Conservation (phyloP, 2,888 invertebrate genomes). For the Anoplius nigerrimus region DNA sequence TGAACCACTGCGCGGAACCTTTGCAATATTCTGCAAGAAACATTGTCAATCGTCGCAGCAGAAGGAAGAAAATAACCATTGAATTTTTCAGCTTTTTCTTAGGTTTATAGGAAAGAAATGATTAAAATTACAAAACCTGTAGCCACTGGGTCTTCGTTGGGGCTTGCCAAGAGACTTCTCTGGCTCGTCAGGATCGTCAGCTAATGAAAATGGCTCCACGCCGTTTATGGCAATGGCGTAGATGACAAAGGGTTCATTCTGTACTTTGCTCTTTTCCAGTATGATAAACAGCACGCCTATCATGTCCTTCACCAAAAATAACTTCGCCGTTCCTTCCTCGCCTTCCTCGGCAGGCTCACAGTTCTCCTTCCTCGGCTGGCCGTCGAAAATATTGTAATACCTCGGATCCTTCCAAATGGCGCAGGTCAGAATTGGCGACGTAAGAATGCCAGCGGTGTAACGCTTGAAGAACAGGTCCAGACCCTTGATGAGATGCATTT, state of each 20-base stretch:
- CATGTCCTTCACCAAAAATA: constrained; percentile 63
- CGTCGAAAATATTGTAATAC: constrained; percentile 67
- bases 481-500: constrained; percentile 65
- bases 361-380: constrained; percentile 60
- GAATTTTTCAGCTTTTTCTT: too few relatives aligned
- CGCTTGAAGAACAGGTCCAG: constrained; percentile 64
- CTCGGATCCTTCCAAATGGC: constrained; percentile 65
- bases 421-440: constrained; percentile 62
- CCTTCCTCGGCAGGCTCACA: constrained; percentile 50
- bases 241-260: constrained; percentile 66
- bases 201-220: constrained; percentile 40
- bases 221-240: constrained; percentile 53
- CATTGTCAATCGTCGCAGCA: too few relatives aligned
- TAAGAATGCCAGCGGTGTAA: constrained; percentile 61
- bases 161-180: constrained; percentile 46
- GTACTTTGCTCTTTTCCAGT: constrained; percentile 64
- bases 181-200: constrained; percentile 40
- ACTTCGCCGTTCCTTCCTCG: constrained; percentile 58
- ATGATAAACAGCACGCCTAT: constrained; percentile 64
- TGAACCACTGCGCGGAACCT: constrained; percentile 63
- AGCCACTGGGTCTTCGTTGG: constrained; percentile 60
- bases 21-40: constrained; percentile 44
- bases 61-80: too few relatives aligned
- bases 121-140: constrained; percentile 24
- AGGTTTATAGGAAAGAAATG: too few relatives aligned